Evolutionary conservation across 2,888 invertebrate species (phyloP).

Genomic region (Dinocampus coccinellae): DNA sequence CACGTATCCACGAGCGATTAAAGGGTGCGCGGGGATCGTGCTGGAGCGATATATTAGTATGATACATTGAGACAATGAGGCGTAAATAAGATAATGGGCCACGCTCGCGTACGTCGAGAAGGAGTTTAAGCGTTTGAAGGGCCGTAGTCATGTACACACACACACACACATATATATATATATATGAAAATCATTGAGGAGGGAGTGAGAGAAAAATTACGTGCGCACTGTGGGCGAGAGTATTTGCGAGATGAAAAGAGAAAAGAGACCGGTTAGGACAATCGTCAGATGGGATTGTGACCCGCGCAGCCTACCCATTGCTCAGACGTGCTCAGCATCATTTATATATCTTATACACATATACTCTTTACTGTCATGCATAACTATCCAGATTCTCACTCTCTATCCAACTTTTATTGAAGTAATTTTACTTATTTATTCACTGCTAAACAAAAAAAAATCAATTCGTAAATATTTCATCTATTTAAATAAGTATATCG

Average conservation of each 20-base stretch:
- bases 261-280: conserved; percentile 53
- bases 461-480: no score
- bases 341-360: conserved; percentile 41
- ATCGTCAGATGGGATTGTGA: conserved; percentile 67
- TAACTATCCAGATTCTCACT: conserved; percentile 36
- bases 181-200: not conserved
- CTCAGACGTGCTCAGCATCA: conserved; percentile 60
- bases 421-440: conserved; percentile 38
- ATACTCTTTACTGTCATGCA: conserved; percentile 24
- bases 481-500: no score
- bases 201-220: not conserved
- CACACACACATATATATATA: not conserved
- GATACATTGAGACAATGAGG: conserved; percentile 69
- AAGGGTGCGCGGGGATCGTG: conserved; percentile 44
- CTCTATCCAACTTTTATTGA: conserved; percentile 32
- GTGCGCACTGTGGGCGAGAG: not conserved
- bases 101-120: conserved; percentile 57
- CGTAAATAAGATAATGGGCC: conserved; percentile 68
- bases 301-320: conserved; percentile 59
- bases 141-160: conserved; percentile 38
- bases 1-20: conserved; percentile 49
- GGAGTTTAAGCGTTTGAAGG: conserved; percentile 54
- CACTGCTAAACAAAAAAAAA: no score
- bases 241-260: conserved; percentile 31
- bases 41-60: conserved; percentile 60